These are phyloP conservation scores for Ametastegia equiseti DNA, from an alignment of 2,888 invertebrate genomes.

Conservation along the genomic window DNA sequence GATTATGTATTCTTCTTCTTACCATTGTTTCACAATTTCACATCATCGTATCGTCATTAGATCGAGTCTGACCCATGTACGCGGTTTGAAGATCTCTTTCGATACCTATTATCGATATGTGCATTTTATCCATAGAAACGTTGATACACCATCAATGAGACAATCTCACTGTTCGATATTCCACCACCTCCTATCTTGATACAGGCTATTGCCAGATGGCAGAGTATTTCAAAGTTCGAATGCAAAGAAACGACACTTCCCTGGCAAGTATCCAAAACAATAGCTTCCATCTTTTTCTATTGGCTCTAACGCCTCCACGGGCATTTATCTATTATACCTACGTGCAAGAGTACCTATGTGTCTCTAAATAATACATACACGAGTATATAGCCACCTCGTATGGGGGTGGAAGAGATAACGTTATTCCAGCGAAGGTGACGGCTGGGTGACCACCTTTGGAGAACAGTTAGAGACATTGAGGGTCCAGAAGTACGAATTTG, in stretches of 20 bases:
- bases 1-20: not conserved
- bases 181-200: not conserved
- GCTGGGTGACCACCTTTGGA: not conserved
- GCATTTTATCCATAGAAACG: not conserved
- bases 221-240: not conserved
- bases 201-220: not conserved
- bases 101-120: not conserved
- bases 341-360: not conserved
- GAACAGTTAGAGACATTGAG: not conserved
- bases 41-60: not conserved
- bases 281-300: not conserved
- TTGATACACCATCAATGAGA: not conserved
- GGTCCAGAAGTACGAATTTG: not conserved
- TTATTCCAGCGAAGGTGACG: not conserved
- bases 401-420: not conserved
- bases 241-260: not conserved
- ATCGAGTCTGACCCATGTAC: too few relatives aligned
- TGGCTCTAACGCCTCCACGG: not conserved
- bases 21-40: not conserved
- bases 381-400: not conserved
- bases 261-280: constrained; percentile 16
- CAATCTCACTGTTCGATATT: not conserved
- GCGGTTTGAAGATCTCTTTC: not conserved
- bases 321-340: not conserved
- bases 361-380: not conserved